Evolutionary conservation across 2,113 vertebrate species (phyloP), one percentile per base, ranked within the genome.

Genomic region (Macquaria ambigua): DNA sequence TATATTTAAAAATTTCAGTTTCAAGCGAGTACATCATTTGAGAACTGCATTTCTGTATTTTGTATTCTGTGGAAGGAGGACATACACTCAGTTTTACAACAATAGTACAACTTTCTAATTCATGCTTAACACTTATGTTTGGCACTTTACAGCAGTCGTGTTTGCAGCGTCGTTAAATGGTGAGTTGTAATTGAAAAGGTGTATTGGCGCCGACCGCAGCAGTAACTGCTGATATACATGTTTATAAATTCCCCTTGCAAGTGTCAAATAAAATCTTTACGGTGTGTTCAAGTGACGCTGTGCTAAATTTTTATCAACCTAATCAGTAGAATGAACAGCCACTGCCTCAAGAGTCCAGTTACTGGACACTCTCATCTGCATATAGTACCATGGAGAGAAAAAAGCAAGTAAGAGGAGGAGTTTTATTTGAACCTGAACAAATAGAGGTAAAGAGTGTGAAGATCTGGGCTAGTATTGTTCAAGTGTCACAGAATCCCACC

Each of bases 181-280:
- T 3, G 23, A 67, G 71, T 43, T 69, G 77, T 91, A 91, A 92
- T 88, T 87, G 74, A 90, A 93, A 90, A 87, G 79, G 78, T 79
- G 75, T 73, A 64, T n/a, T 82, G 88, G 83, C 74, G 21, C 43
- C 2, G 48, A 25, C n/a, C 7, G 5, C 43, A 0, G 56, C 53
- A 3, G 28, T 58, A 77, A 84, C 71, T 64, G 75, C 74, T 80
- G 58, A 74, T 79, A 59, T 63, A 50, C 82, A 46, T 83, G 89
- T 86, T 84, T 80, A 90, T 88, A 85, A 89, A 88, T 84, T 76
- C 86, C 71, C 75, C 79, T 80, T 64, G 74, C 73, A 87, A 83
- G 81, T 83, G 90, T 90, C 82, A 87, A 85, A 92, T 91, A 79
- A 90, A 93, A 83, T 50, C 69, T 89, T 90, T 87, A 92, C 0